A percentile compares a stretch with the other conserved stretches of the same genome.
Conservation (phyloP, 1,140 invertebrate genomes). For the Brachionus calyciflorus region DNA sequence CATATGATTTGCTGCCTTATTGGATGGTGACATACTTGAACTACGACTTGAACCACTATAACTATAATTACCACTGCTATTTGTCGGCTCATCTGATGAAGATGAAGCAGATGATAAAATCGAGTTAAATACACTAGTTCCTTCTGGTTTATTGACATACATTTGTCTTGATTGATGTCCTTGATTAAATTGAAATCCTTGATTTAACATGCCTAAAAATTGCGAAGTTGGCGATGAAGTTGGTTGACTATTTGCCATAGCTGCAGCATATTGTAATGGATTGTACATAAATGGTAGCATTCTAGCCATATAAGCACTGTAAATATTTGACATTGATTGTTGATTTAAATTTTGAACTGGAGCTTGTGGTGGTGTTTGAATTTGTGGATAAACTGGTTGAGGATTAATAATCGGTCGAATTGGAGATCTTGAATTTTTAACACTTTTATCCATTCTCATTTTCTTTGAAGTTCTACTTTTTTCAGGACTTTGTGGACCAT, state of each 20-base stretch:
- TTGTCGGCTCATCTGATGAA: constrained; percentile 36
- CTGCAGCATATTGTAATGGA: constrained; percentile 34
- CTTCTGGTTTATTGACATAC: not conserved
- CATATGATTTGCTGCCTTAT: not conserved
- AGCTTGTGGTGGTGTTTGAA: not conserved
- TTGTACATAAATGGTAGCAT: constrained; percentile 44
- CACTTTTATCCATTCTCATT: not conserved
- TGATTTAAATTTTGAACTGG: not conserved
- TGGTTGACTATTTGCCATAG: not conserved
- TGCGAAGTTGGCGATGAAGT: not conserved
- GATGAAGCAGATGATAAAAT: not conserved
- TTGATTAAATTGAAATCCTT: constrained; percentile 16
- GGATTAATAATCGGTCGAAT: not conserved
- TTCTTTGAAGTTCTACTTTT: not conserved
- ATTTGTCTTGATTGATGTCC: constrained; percentile 21
- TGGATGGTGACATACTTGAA: constrained; percentile 35
- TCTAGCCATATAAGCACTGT: constrained; percentile 41
- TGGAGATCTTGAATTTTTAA: not conserved
- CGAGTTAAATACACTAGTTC: not conserved
- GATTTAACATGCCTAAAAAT: constrained; percentile 34
- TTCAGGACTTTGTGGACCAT: constrained; percentile 18
- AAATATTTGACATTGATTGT: constrained; percentile 28
- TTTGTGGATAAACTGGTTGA: constrained; percentile 5
- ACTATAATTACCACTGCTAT: constrained; percentile 44
- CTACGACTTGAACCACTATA: constrained; percentile 43